phyloP scores from a whole-genome alignment of 2,888 invertebrate genomes.

The Tetragonula carbonaria region DNA sequence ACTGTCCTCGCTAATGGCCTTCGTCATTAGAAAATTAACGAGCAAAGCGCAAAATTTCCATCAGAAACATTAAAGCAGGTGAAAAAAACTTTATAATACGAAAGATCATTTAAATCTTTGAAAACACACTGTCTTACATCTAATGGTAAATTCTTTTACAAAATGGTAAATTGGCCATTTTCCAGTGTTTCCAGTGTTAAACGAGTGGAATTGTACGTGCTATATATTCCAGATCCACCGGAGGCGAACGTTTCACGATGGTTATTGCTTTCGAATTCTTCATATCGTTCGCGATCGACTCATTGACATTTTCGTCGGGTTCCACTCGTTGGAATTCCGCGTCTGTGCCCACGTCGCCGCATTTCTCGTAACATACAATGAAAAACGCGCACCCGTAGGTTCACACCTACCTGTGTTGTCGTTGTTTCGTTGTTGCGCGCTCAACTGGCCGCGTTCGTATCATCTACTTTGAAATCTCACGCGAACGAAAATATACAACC shows the following conservation, averaged over 20 bases:
- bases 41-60: too few relatives aligned
- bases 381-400: slow-evolving; percentile 49
- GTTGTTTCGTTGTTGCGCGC: not conserved
- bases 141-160: too few relatives aligned
- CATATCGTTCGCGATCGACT: slow-evolving; percentile 60
- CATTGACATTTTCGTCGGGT: slow-evolving; percentile 72
- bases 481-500: not conserved
- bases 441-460: not conserved
- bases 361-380: slow-evolving; percentile 52
- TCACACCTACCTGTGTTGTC: not conserved
- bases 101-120: too few relatives aligned
- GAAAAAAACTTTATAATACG: too few relatives aligned
- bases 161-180: too few relatives aligned
- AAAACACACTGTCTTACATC: too few relatives aligned
- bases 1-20: too few relatives aligned
- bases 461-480: not conserved
- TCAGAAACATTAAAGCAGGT: too few relatives aligned
- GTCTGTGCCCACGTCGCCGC: slow-evolving; percentile 61
- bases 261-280: slow-evolving; percentile 57
- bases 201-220: slow-evolving; percentile 59
- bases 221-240: slow-evolving; percentile 30
- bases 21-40: too few relatives aligned
- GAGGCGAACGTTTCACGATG: slow-evolving; percentile 37
- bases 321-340: slow-evolving; percentile 59
- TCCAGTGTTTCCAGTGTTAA: not conserved